phyloP scores from a whole-genome alignment of 1,140 invertebrate species.

The Temnothorax curvispinosus region DNA sequence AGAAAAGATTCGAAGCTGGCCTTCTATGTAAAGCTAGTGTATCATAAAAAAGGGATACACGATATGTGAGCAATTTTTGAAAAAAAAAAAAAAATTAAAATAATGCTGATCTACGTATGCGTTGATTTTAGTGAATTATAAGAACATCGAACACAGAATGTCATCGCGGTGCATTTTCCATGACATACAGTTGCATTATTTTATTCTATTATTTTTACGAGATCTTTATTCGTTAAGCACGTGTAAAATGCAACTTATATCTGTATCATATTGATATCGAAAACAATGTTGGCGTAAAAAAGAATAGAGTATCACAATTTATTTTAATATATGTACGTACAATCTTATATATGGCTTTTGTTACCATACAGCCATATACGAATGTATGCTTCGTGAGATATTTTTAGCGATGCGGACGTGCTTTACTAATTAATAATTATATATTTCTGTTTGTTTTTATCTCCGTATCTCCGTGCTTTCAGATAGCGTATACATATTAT shows the following conservation, averaged over 20 bases:
- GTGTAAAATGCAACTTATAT: slow-evolving; percentile 3
- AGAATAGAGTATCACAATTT: slow-evolving; percentile 23
- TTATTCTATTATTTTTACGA: slow-evolving; percentile 8
- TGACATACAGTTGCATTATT: slow-evolving; percentile 35
- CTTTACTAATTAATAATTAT: slow-evolving; percentile 26
- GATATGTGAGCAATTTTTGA: not conserved
- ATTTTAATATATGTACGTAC: slow-evolving; percentile 25
- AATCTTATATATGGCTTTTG: not conserved
- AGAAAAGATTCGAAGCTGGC: slow-evolving; percentile 29
- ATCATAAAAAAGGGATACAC: not conserved
- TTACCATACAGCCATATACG: not conserved
- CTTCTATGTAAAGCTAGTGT: slow-evolving; percentile 38
- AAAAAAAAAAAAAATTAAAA: not conserved
- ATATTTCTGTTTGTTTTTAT: slow-evolving; percentile 10
- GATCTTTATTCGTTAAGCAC: slow-evolving; percentile 4
- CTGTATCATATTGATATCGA: slow-evolving; percentile 45
- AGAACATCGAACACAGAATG: not conserved
- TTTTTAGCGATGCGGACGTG: not conserved
- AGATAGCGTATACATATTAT: not conserved
- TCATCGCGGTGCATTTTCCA: slow-evolving; percentile 17
- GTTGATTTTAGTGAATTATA: not conserved
- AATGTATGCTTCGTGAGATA: slow-evolving; percentile 17
- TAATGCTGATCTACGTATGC: not conserved
- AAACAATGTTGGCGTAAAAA: not conserved
- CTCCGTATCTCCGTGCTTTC: not conserved